A percentile compares a stretch with the other conserved stretches of the same genome.
Conservation (phyloP, 2,888 invertebrate genomes). For the Trachelus stipa region DNA sequence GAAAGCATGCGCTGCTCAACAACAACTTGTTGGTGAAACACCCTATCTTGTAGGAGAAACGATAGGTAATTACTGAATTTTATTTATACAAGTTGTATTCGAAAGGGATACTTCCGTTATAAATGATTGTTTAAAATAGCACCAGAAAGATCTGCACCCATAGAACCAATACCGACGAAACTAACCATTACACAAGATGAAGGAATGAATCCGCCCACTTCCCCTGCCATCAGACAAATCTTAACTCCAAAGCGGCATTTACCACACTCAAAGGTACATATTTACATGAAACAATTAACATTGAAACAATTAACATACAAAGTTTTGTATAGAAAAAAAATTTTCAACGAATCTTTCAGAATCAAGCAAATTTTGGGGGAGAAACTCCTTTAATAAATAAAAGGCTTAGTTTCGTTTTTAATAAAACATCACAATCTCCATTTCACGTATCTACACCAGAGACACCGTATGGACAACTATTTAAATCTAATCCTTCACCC, state of each 20-base stretch:
- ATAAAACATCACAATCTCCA: conserved; percentile 62
- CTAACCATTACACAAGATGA: conserved; percentile 5
- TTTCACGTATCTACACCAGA: conserved; percentile 70
- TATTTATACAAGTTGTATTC: conserved; percentile 10
- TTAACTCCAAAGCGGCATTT: conserved; percentile 47
- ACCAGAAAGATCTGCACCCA: conserved; percentile 27
- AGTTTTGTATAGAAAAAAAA: neutral
- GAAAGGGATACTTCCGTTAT: neutral
- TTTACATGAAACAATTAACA: neutral
- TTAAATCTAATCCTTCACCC: conserved; percentile 68
- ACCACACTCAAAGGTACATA: conserved; percentile 31
- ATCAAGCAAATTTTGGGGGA: conserved; percentile 14
- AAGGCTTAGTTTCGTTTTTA: conserved; percentile 45
- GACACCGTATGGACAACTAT: conserved; percentile 69
- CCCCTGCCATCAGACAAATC: conserved; percentile 31
- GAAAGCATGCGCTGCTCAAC: conserved; percentile 74
- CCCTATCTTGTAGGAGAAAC: conserved; percentile 73
- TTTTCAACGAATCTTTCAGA: conserved; percentile 24
- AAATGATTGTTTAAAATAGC: conserved; percentile 24
- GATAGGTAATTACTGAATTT: conserved; percentile 44
- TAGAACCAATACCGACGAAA: conserved; percentile 9
- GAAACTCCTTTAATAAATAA: conserved; percentile 55
- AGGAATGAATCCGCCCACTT: conserved; percentile 31
- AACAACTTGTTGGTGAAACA: conserved; percentile 70
- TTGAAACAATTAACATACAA: neutral